Evolutionary conservation across 2,888 invertebrate genomes (phyloP), one percentile per base, ranked within the genome.

Genomic region (Xylophagus ater): DNA sequence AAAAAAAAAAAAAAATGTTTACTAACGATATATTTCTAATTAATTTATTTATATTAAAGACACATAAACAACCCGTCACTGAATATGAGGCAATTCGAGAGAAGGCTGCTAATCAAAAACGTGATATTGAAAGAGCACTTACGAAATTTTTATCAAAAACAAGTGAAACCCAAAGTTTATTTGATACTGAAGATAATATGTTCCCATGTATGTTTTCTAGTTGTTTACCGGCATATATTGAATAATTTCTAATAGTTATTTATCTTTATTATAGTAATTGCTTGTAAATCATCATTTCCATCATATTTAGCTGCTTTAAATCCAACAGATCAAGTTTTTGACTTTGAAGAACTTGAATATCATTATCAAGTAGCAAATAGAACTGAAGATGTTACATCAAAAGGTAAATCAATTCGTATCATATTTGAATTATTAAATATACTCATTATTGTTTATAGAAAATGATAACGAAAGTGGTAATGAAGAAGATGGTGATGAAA

Each of bases 21-120:
- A n/a, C n/a, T n/a, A n/a, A n/a, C n/a, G n/a, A n/a, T n/a, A n/a
- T n/a, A n/a, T 23, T 23, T 23, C 7, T 10, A 23, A 8, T 23
- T 7, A 9, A 21, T 21, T 9, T 21, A 9, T 29, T 17, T 17
- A 15, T 32, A 25, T 17, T 18, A 23, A 23, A 88, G 85, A 93
- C 93, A 0, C 88, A 93, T 57, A 92, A 90, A 61, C 92, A 93
- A 68, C 93, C 93, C 23, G 84, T 90, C 3, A 90, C 92, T 4
- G 96, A 96, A 59, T 96, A 96, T 65, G 92, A 94, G 70, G 84
- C 90, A 0, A 89, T 94, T 35, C 71, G 96, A 52, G 94, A 96
- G 66, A 93, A 93, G 57, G 87, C 89, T 26, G 92, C 94, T 0
- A 76, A 76, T 34, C 94, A 96, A 57, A 94, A 94, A 60, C 73